phyloP scores from a whole-genome alignment of 2,888 invertebrate species.

The Caenorhabditis angaria region DNA sequence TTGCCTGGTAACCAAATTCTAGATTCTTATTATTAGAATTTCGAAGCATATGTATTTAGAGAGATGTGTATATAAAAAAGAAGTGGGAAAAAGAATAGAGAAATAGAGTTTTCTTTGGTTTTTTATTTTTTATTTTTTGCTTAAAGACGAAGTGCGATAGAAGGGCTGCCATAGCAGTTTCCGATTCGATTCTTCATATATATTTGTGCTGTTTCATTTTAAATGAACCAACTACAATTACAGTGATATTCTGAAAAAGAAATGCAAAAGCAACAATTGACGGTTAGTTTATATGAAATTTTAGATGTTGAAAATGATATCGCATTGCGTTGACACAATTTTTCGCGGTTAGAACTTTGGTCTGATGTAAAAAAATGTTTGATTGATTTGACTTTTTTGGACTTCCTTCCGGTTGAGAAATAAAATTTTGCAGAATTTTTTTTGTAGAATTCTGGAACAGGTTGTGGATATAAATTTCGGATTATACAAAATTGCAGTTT shows the following conservation, averaged over 20 bases:
- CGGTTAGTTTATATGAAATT: constrained; percentile 22
- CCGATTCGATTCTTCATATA: no score
- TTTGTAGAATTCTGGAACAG: no score
- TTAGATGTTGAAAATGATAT: background rate
- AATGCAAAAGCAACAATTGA: constrained; percentile 43
- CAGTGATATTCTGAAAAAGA: constrained; percentile 11
- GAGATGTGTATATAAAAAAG: constrained; percentile 38
- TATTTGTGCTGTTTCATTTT: background rate
- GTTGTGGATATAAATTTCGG: no score
- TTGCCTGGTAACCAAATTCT: constrained; percentile 31
- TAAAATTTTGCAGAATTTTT: no score
- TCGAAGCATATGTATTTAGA: constrained; percentile 29
- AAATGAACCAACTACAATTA: background rate
- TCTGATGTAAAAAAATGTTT: no score
- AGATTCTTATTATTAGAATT: constrained; percentile 28
- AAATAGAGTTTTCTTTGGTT: constrained; percentile 19
- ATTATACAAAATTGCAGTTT: no score
- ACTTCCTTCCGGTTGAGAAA: no score
- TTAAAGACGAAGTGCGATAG: constrained; percentile 29
- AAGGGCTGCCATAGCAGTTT: constrained; percentile 27
- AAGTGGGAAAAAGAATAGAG: constrained; percentile 39
- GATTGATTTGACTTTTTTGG: no score
- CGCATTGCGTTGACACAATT: background rate
- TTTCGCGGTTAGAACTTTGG: background rate
- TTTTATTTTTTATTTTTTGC: constrained; percentile 22